Base-by-base conservation (phyloP, 2,888 invertebrate genomes). In the Tipula vernalis region DNA sequence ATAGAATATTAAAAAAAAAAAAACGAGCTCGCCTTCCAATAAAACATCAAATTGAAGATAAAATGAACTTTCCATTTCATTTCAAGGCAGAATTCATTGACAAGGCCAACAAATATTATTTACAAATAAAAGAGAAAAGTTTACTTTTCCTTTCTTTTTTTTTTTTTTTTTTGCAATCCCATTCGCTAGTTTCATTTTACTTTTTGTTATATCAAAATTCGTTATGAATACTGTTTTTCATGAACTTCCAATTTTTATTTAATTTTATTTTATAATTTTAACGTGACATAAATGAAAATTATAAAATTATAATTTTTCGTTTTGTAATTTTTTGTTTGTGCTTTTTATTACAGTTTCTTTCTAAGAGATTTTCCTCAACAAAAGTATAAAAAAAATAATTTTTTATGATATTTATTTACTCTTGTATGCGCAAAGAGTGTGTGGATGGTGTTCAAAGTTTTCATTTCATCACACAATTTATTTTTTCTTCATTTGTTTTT, bases 201-300 rank as follows among this genome's bases (percentile, higher is more conserved):
- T n/a, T n/a, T n/a, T 18, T 71, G 18, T 10, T 18, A 2, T 71
- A 12, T 51, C 3, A 15, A 57, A 57, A 57, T 71, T 71, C 71
- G 12, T 8, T 28, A 12, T 71, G 28, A 71, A 71, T 71, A 71
- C 71, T 8, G 71, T 71, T 71, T 71, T 71, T 71, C 71, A 71
- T 71, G 71, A 28, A 71, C 71, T 71, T 71, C 71, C 71, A 71
- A 71, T 71, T 71, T 57, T 57, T 57, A 57, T 57, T 6, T 57
- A 57, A 57, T 57, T 57, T 57, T 15, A 57, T 57, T 57, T 71
- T 71, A 71, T 71, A 71, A 71, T 71, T 71, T 28, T 71, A 71
- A 71, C 71, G 71, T 71, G 71, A 71, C 71, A 71, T 71, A 71
- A 71, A 71, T 71, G 71, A 71, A 71, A 71, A 71, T 71, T 71